Percentiles rank a stretch among this genome's conserved stretches.
These are phyloP conservation scores for Cancer borealis DNA, from an alignment of 2,888 invertebrate genomes.

Conservation along the genomic window DNA sequence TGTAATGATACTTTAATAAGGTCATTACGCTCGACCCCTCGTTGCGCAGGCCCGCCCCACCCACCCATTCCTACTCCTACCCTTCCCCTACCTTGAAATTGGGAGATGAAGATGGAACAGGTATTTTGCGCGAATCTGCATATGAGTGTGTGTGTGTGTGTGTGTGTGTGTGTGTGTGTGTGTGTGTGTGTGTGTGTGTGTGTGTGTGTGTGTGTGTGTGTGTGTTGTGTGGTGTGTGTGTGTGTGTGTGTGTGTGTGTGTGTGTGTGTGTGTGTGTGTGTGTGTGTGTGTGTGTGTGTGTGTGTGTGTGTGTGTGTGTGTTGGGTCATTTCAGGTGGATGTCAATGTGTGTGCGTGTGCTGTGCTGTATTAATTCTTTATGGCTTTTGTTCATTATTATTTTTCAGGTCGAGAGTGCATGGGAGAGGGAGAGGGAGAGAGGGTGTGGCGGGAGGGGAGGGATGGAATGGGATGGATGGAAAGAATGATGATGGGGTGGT, in stretches of 20 bases:
- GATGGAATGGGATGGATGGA: neutral
- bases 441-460: neutral
- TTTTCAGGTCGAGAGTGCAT: too few relatives aligned
- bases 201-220: neutral
- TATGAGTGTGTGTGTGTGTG: neutral
- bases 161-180: slow-evolving; percentile 40
- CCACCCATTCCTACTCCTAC: neutral
- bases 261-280: neutral
- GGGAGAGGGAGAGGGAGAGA: neutral
- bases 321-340: neutral
- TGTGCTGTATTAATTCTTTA: too few relatives aligned
- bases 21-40: slow-evolving; percentile 15
- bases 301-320: neutral
- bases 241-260: neutral
- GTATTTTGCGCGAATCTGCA: neutral
- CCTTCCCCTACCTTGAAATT: neutral
- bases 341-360: too few relatives aligned
- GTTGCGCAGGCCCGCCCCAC: neutral
- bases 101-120: slow-evolving; percentile 13
- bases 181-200: slow-evolving; percentile 31
- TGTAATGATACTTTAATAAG: slow-evolving; percentile 34
- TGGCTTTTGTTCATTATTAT: too few relatives aligned
- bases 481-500: neutral
- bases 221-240: neutral
- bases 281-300: neutral